Conservation (phyloP, 2,888 invertebrate species). For the Macrosiphum euphorbiae region DNA sequence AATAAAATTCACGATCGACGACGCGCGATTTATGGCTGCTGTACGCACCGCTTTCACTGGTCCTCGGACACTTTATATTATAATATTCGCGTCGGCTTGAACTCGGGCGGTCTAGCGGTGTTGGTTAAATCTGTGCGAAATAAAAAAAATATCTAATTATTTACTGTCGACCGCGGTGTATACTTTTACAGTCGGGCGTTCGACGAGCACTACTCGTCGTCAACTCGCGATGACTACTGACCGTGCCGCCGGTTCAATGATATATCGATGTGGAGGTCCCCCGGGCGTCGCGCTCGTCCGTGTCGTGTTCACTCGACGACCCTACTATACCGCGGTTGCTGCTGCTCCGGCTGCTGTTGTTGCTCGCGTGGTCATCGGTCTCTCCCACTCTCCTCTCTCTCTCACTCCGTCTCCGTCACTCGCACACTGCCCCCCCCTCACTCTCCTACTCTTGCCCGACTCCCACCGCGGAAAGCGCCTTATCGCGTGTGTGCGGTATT, state of each 20-base stretch:
- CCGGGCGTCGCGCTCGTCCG: constrained; percentile 55
- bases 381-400: not conserved
- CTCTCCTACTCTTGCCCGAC: not conserved
- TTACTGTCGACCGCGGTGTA: not conserved
- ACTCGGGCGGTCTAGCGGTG: not conserved
- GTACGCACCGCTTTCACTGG: not conserved
- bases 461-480: not conserved
- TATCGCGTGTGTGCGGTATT: not conserved
- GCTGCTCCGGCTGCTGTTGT: not conserved
- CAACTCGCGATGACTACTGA: constrained; percentile 55
- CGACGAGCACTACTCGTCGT: not conserved
- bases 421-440: not conserved
- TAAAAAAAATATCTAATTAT: not conserved
- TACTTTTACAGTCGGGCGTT: not conserved
- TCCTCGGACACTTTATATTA: not conserved
- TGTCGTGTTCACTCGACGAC: constrained; percentile 38
- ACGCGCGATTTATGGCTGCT: not conserved
- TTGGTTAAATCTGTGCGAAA: not conserved
- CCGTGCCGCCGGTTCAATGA: not conserved
- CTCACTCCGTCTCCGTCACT: not conserved
- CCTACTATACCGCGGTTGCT: constrained; percentile 17
- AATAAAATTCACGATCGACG: not conserved
- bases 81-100: not conserved
- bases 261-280: not conserved
- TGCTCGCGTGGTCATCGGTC: constrained; percentile 51